phyloP scores from a whole-genome alignment of 1,140 invertebrate species.

The Hirudo medicinalis region DNA sequence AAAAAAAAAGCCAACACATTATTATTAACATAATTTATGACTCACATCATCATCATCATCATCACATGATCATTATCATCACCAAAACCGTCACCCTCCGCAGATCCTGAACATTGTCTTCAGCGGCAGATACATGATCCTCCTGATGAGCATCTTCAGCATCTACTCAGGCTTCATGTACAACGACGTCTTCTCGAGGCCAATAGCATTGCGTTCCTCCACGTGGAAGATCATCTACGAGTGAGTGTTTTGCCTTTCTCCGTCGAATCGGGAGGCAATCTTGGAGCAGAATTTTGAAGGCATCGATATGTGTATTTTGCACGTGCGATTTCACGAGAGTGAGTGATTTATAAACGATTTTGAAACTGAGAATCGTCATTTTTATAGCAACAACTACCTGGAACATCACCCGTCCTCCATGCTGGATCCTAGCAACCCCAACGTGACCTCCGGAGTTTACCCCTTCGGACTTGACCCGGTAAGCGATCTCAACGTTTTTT shows the following conservation, averaged over 20 bases:
- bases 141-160: slow-evolving; percentile 94
- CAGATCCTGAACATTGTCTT: slow-evolving; percentile 80
- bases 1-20: no score
- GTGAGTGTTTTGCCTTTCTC: background rate
- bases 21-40: no score
- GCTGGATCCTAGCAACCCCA: background rate
- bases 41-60: background rate
- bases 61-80: background rate
- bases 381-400: background rate
- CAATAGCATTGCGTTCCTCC: slow-evolving; percentile 80
- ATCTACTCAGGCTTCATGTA: slow-evolving; percentile 92
- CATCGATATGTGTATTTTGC: no score
- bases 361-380: no score
- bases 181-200: slow-evolving; percentile 92
- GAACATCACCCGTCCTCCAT: background rate
- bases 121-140: slow-evolving; percentile 86
- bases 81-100: background rate
- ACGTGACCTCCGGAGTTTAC: background rate
- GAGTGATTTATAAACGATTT: no score
- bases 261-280: no score
- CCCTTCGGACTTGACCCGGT: slow-evolving; percentile 17
- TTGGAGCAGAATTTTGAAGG: no score
- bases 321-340: no score
- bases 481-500: no score
- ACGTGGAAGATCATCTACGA: slow-evolving; percentile 51